These are phyloP conservation scores for Protobothrops flavoviridis DNA, from an alignment of 2,113 vertebrate species.

Conservation along the genomic window DNA sequence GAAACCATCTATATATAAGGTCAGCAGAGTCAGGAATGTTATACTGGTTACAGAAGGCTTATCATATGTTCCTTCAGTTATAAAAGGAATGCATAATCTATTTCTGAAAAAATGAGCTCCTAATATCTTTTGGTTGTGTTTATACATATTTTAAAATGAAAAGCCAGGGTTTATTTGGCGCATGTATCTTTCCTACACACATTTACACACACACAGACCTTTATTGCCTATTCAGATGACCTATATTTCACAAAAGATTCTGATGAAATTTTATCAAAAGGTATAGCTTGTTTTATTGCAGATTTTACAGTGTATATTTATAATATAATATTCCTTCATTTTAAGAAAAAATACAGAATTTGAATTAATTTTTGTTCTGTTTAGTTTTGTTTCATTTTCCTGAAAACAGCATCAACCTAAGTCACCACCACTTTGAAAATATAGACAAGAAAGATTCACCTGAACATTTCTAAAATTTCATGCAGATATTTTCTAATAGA, in stretches of 20 bases:
- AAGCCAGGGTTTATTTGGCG: background rate
- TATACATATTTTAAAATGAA: background rate
- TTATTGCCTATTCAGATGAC: background rate
- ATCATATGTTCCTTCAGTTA: background rate
- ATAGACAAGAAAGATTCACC: background rate
- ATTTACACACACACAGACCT: no score
- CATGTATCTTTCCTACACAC: background rate
- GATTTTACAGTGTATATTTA: background rate
- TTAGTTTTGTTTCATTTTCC: background rate
- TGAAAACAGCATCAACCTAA: background rate
- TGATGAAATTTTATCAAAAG: background rate
- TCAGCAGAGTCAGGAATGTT: background rate
- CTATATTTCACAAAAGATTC: background rate
- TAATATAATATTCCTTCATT: background rate
- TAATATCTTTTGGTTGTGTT: background rate
- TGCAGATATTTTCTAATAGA: background rate
- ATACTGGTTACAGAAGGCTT: background rate
- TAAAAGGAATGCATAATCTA: background rate
- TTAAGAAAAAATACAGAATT: background rate
- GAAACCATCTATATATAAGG: conserved; percentile 9
- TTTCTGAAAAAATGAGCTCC: background rate
- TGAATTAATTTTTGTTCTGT: background rate
- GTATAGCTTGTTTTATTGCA: background rate
- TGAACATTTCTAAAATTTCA: background rate
- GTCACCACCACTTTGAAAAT: background rate